A percentile compares a stretch with the other conserved stretches of the same genome.
These are phyloP conservation scores for Micropterix aruncella DNA, from an alignment of 2,888 invertebrate genomes.

Conservation along the genomic window DNA sequence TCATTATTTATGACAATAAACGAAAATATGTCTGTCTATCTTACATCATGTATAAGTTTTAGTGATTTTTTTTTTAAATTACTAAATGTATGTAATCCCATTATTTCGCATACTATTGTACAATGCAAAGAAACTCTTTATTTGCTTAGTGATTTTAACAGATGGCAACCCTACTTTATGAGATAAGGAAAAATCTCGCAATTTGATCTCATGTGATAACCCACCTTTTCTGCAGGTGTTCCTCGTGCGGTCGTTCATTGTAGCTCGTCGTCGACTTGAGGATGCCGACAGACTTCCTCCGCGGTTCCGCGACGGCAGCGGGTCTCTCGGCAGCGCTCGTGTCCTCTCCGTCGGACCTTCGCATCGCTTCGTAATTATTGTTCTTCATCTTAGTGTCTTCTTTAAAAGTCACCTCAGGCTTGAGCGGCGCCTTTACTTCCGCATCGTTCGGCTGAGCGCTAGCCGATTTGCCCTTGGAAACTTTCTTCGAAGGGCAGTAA, in stretches of 20 bases:
- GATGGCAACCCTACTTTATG: no score
- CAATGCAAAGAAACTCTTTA: no score
- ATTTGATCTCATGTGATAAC: no score
- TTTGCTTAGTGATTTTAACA: no score
- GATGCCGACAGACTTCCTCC: conserved; percentile 34
- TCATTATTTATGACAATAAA: no score
- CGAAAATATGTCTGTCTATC: no score
- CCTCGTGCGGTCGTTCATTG: conserved; percentile 22
- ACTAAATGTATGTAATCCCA: no score
- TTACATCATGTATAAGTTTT: no score
- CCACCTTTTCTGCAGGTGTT: conserved; percentile 9
- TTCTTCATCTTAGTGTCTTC: neutral
- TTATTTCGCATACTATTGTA: no score
- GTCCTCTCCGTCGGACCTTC: neutral
- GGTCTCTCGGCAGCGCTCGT: conserved; percentile 7
- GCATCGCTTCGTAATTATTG: neutral
- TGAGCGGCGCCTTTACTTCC: conserved; percentile 1
- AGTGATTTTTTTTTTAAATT: no score
- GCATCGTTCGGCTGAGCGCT: conserved; percentile 24
- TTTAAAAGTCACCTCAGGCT: neutral
- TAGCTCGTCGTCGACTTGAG: conserved; percentile 30
- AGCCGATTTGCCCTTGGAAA: conserved; percentile 31
- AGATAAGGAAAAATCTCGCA: no score
- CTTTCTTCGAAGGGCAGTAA: conserved; percentile 39
- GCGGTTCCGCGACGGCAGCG: neutral